Percentiles rank a stretch among this genome's conserved stretches.
phyloP scores from a whole-genome alignment of 2,113 vertebrate genomes.

The Recurvirostra avosetta region DNA sequence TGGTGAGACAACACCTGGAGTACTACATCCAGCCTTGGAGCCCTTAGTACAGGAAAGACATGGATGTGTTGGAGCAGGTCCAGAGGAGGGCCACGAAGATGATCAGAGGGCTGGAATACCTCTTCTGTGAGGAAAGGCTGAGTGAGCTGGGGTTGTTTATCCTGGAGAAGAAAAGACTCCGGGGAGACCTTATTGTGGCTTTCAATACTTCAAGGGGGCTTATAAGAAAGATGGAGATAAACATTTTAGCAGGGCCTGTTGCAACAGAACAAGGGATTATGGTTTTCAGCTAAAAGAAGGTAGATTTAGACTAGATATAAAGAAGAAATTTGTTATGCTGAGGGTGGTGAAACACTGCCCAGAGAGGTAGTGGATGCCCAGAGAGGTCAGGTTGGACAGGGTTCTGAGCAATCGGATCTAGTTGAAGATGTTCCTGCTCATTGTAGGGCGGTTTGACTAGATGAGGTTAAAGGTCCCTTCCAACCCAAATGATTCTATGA shows the following conservation, averaged over 20 bases:
- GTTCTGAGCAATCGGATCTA: not conserved
- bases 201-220: not conserved
- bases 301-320: not conserved
- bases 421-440: not conserved
- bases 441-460: not conserved
- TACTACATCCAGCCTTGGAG: not conserved
- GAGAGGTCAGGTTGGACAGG: not conserved
- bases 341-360: not conserved
- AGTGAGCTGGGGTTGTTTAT: not conserved
- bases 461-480: not conserved
- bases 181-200: not conserved
- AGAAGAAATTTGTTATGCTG: not conserved
- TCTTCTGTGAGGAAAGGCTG: not conserved
- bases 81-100: not conserved
- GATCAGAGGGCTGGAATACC: not conserved
- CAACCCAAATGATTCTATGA: not conserved
- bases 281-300: not conserved
- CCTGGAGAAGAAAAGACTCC: not conserved
- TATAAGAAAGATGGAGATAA: not conserved
- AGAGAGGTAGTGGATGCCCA: not conserved
- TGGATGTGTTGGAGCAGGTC: not conserved
- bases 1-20: not conserved
- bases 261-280: not conserved
- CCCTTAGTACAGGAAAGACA: not conserved
- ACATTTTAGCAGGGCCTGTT: not conserved